These are phyloP conservation scores for Diadophis punctatus DNA, from an alignment of 2,113 vertebrate species.

Conservation along the genomic window DNA sequence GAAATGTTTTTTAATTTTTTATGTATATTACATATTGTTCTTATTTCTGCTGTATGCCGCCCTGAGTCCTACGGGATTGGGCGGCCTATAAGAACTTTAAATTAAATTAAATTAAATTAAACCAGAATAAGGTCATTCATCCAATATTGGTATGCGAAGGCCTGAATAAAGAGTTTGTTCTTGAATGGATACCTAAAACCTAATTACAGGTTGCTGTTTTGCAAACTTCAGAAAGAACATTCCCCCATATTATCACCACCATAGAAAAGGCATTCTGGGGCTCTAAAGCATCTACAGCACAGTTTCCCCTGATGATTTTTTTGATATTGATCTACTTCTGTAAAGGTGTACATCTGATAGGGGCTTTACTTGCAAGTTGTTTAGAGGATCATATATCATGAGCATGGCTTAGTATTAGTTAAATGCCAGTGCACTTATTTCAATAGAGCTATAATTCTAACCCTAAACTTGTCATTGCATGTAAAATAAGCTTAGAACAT, in stretches of 20 bases:
- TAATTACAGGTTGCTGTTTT: not conserved
- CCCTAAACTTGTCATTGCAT: not conserved
- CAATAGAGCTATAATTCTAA: not conserved
- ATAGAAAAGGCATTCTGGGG: not conserved
- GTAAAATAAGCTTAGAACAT: not conserved
- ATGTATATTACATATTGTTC: too few relatives aligned
- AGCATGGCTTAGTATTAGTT: not conserved
- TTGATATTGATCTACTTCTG: not conserved
- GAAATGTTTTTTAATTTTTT: too few relatives aligned
- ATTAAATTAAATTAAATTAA: too few relatives aligned
- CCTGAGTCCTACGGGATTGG: too few relatives aligned
- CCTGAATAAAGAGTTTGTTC: not conserved
- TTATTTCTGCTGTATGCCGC: too few relatives aligned
- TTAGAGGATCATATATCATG: not conserved
- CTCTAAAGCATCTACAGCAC: not conserved
- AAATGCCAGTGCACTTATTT: not conserved
- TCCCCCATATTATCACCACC: not conserved
- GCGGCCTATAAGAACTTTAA: too few relatives aligned
- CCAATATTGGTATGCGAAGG: not conserved
- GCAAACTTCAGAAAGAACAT: not conserved
- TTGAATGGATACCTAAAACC: not conserved
- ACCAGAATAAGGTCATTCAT: not conserved
- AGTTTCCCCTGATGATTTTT: not conserved
- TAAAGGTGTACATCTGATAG: not conserved
- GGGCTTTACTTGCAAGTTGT: not conserved